Evolutionary conservation across 53 echinoderm and acorn worm genomes (phyloP).

Genomic region (Antedon mediterranea): DNA sequence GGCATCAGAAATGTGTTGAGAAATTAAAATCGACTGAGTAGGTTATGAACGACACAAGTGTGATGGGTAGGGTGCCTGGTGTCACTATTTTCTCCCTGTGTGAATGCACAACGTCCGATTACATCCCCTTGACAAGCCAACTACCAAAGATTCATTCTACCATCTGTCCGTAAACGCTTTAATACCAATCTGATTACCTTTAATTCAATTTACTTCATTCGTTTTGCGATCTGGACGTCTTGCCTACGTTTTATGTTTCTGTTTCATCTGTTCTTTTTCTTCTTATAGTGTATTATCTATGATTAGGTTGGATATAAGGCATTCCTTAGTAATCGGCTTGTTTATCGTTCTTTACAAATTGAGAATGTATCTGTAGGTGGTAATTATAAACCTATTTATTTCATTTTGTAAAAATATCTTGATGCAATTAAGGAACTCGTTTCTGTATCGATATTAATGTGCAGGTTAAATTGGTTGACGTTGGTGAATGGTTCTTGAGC

Average conservation of each 20-base stretch:
- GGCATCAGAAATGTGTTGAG: background rate
- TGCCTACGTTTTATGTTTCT: background rate
- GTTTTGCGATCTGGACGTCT: background rate
- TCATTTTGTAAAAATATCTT: background rate
- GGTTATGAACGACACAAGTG: background rate
- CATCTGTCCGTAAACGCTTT: background rate
- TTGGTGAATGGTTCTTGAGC: background rate
- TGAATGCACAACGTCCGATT: background rate
- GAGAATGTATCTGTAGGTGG: background rate
- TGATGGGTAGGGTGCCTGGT: background rate
- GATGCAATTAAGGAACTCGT: background rate
- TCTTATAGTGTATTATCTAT: background rate
- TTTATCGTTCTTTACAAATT: background rate
- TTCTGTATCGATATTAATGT: background rate
- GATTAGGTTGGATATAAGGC: background rate
- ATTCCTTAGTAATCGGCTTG: background rate
- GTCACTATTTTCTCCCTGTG: background rate
- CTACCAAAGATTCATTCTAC: background rate
- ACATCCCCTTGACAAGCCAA: background rate
- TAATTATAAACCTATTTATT: background rate
- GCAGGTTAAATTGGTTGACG: background rate
- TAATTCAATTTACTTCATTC: background rate
- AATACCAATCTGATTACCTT: background rate
- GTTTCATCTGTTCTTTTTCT: background rate
- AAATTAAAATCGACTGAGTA: background rate